These are phyloP conservation scores for Apolygus lucorum DNA, from an alignment of 1,140 invertebrate genomes.

Conservation along the genomic window DNA sequence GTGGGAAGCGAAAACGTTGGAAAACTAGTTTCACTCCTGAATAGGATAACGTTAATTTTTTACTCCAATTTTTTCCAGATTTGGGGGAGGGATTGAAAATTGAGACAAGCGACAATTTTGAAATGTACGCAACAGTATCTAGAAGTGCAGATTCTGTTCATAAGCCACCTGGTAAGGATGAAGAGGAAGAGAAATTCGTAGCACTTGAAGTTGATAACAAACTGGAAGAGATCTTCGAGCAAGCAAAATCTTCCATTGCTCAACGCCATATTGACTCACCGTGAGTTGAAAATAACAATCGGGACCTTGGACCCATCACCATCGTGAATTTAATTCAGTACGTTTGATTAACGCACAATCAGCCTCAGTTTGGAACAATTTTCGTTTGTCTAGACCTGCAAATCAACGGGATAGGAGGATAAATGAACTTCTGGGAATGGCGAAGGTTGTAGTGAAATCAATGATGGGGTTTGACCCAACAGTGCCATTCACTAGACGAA, in stretches of 20 bases:
- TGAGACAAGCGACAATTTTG: conserved; percentile 3
- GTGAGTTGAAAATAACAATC: neutral
- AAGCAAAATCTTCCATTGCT: neutral
- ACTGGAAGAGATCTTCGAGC: neutral
- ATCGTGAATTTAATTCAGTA: neutral
- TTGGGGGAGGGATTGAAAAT: no score
- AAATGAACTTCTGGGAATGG: neutral
- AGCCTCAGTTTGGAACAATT: neutral
- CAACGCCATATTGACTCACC: neutral
- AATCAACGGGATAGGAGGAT: neutral
- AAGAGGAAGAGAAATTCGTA: conserved; percentile 1
- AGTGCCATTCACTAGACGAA: neutral
- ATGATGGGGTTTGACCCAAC: neutral
- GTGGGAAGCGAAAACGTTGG: no score
- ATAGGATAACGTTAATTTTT: no score
- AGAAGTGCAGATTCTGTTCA: neutral
- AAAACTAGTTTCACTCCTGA: no score
- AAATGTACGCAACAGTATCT: neutral
- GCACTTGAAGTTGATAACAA: neutral
- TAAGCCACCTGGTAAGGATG: neutral
- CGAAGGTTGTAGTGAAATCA: neutral
- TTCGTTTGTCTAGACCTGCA: neutral
- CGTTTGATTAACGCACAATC: neutral
- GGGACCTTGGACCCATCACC: neutral
- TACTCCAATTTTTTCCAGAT: no score